Conservation (phyloP, 2,113 vertebrate genomes). For the Cepphus grylle region DNA sequence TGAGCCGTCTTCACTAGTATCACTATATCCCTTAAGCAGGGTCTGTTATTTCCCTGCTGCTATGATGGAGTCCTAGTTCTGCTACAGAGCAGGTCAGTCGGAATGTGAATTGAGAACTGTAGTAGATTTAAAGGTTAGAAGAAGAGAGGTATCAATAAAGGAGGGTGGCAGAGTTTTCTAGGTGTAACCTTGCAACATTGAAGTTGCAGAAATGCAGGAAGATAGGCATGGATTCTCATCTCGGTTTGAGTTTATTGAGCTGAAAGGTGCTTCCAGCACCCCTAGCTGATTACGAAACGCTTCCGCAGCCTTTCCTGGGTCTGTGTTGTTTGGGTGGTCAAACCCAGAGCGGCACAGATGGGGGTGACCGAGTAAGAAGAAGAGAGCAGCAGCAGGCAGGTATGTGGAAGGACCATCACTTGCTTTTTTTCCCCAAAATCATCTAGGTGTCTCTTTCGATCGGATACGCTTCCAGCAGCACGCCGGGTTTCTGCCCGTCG, state of each 20-base stretch:
- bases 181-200: neutral
- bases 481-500: neutral
- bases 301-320: neutral
- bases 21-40: neutral
- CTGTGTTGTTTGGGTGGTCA: neutral
- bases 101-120: neutral
- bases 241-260: neutral
- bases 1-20: accelerated
- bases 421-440: neutral
- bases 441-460: neutral
- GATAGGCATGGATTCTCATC: neutral
- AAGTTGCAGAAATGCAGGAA: neutral
- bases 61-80: neutral
- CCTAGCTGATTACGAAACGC: neutral
- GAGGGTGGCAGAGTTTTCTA: neutral
- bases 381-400: neutral
- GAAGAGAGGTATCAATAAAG: neutral
- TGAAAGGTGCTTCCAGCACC: neutral
- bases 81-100: neutral
- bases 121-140: neutral
- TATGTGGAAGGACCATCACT: neutral
- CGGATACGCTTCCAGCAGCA: neutral
- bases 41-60: neutral
- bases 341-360: neutral
- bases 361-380: neutral